Conservation (phyloP, 2,797 vertebrate species). For the Coreius guichenoti region DNA sequence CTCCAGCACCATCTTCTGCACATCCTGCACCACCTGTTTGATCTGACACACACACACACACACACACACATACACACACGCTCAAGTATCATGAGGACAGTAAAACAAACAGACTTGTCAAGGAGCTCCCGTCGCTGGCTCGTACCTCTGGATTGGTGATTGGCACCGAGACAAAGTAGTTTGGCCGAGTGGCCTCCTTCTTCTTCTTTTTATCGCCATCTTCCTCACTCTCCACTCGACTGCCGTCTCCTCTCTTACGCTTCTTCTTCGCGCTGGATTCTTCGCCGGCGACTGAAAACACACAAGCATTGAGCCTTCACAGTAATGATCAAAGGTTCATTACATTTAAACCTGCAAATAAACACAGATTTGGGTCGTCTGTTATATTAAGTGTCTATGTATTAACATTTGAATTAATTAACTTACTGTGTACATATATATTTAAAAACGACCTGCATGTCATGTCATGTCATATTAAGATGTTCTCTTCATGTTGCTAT, state of each 20-base stretch:
- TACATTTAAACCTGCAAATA: not conserved
- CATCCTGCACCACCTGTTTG: conserved; percentile 74
- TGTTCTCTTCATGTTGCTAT: not conserved
- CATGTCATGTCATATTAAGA: too few species aligned
- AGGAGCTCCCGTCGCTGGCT: not conserved
- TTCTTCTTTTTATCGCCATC: conserved; percentile 70
- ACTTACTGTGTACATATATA: too few species aligned
- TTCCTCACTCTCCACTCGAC: conserved; percentile 61
- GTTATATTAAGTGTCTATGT: not conserved
- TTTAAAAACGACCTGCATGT: too few species aligned
- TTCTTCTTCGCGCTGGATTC: conserved; percentile 78
- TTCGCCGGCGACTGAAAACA: conserved; percentile 66
- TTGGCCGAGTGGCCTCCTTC: conserved; percentile 83
- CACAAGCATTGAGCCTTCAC: not conserved
- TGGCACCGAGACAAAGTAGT: conserved; percentile 95
- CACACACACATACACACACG: not conserved
- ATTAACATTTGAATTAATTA: not conserved
- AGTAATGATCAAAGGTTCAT: not conserved
- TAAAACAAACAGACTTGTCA: not conserved
- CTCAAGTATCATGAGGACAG: not conserved
- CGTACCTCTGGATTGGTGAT: conserved; percentile 89
- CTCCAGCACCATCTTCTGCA: conserved; percentile 85
- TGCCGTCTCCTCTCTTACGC: conserved; percentile 64
- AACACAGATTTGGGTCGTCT: not conserved
- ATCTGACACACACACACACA: conserved; percentile 79